Base-by-base conservation (phyloP, 1,140 invertebrate species). In the Drosophila rhopaloa region DNA sequence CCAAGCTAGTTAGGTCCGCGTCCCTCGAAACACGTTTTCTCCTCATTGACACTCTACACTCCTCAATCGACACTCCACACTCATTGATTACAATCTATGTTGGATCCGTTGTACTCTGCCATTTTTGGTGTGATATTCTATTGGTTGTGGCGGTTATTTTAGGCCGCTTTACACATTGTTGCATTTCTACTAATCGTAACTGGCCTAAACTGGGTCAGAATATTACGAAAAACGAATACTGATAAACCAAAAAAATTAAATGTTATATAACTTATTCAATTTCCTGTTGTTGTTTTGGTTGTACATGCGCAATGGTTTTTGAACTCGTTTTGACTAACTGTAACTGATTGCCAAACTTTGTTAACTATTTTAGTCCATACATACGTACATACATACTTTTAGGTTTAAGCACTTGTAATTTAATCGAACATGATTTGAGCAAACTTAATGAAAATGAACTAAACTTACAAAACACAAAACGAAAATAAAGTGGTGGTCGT, bases 111-210 rank as follows among this genome's bases (percentile, higher is more conserved):
- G 77, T 84, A 84, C 77, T 88, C 77, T 89, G 77, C 84, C 80
- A 88, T 84, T 89, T 88, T 89, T 84, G 84, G 89, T 91, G 89
- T 91, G 89, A 91, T 91, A 91, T 84, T 91, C 81, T 91, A 89
- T 91, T 90, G 89, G 89, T 91, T 91, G 89, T 91, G 89, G 89
- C 89, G 89, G 63, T 74, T 76, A 47, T 65, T 88, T 86, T 77
- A 58, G 67, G 67, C 70, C 84, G 85, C 83, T 89, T 89, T 89
- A 89, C 80, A 90, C 66, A 89, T 89, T 89, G 84, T 89, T 89
- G 84, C 80, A 89, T 84, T 89, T 89, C 81, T 90, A 89, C 70
- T 73, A 65, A 78, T 78, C 57, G 58, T 59, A 70, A 10, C 13
- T 41, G 60, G 41, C 50, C 51, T 14, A 44, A 43, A 55, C 16